Evolutionary conservation across 2,888 invertebrate genomes (phyloP).

Genomic region (Drosophila maculinotata): DNA sequence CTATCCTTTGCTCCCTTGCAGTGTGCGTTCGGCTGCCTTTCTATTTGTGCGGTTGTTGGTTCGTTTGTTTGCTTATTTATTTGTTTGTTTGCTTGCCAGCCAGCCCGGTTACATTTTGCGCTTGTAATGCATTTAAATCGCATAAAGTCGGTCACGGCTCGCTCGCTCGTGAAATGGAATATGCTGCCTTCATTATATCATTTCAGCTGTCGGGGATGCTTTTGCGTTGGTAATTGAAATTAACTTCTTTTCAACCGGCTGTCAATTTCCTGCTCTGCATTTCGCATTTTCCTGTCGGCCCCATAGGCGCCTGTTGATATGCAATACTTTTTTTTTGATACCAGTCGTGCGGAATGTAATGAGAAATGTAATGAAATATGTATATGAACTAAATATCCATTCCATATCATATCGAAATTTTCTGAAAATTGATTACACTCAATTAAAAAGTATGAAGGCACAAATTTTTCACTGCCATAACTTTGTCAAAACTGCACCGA

Average conservation of each 20-base stretch:
- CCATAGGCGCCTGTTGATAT: slow-evolving; percentile 31
- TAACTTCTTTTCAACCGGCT: slow-evolving; percentile 45
- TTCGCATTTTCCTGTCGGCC: background rate
- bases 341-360: background rate
- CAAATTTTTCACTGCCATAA: no score
- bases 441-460: no score
- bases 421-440: no score
- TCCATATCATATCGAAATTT: no score
- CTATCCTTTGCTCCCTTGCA: slow-evolving; percentile 20
- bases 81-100: slow-evolving; percentile 37
- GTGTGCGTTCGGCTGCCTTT: slow-evolving; percentile 17
- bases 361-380: background rate
- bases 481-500: no score
- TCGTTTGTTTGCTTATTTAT: slow-evolving; percentile 24
- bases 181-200: slow-evolving; percentile 19
- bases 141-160: slow-evolving; percentile 31
- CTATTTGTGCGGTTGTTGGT: slow-evolving; percentile 20
- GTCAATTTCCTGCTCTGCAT: background rate
- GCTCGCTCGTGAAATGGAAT: slow-evolving; percentile 15
- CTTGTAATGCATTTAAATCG: slow-evolving; percentile 68
- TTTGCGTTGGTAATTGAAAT: slow-evolving; percentile 59
- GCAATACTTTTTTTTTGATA: slow-evolving; percentile 24
- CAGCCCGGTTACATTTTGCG: slow-evolving; percentile 48
- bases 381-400: background rate
- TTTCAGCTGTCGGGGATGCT: slow-evolving; percentile 19